A percentile compares a stretch with the other conserved stretches of the same genome.
Conservation (phyloP, 92 coral and sea anemone genomes). For the Chrysogorgia sp. region DNA sequence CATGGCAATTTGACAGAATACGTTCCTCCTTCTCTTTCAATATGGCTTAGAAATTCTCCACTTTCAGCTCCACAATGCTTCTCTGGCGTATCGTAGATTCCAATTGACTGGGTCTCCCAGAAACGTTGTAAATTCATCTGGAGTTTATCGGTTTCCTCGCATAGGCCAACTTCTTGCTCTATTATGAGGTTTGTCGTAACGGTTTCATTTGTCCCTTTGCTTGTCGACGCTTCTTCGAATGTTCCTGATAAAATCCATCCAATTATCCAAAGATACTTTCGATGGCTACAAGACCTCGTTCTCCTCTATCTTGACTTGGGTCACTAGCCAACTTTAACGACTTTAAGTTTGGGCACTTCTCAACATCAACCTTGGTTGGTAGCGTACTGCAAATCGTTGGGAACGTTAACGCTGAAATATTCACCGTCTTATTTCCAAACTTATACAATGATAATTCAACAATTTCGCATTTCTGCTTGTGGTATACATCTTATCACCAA, state of each 20-base stretch:
- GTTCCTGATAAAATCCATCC: conserved; percentile 10
- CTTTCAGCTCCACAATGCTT: too few species aligned
- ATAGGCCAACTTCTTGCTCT: background rate
- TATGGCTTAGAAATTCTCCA: background rate
- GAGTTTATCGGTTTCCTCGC: background rate
- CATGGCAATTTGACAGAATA: too few species aligned
- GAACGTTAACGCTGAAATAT: conserved; percentile 3
- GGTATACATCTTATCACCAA: conserved; percentile 10
- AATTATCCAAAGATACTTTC: conserved; percentile 10
- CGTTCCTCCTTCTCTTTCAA: background rate
- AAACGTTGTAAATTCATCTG: background rate
- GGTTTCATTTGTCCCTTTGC: background rate
- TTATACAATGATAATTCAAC: conserved; percentile 3
- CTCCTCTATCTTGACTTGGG: background rate
- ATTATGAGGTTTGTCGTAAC: background rate
- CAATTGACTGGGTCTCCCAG: background rate
- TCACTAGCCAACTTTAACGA: conserved; percentile 4
- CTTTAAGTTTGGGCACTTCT: background rate
- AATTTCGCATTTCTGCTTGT: background rate
- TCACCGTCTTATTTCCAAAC: background rate
- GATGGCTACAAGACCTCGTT: conserved; percentile 1
- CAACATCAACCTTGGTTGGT: background rate
- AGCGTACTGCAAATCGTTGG: conserved; percentile 1
- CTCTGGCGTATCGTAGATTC: background rate
- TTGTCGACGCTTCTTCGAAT: background rate